Percentiles rank a stretch among this genome's conserved stretches.
phyloP scores from a whole-genome alignment of 2,113 vertebrate genomes.

The Nycticorax nycticorax region DNA sequence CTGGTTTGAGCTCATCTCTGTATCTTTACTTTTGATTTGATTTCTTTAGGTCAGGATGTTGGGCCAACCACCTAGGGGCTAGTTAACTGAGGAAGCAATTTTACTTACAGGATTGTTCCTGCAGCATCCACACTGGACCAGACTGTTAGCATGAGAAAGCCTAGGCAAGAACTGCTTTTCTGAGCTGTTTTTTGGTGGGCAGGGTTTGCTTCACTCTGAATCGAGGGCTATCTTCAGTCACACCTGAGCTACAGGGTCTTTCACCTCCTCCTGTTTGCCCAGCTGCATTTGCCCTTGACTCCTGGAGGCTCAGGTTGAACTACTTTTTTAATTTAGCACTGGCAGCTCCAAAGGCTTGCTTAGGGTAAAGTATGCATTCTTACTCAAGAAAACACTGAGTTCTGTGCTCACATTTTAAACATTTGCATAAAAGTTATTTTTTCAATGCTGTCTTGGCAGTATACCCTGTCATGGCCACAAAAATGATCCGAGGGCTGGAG shows the following conservation, averaged over 20 bases:
- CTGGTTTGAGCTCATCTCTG: not conserved
- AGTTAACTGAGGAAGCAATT: not conserved
- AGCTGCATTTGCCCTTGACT: not conserved
- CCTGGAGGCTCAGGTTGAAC: not conserved
- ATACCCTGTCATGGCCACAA: not conserved
- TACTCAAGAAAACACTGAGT: not conserved
- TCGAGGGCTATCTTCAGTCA: not conserved
- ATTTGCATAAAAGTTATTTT: not conserved
- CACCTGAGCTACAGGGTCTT: not conserved
- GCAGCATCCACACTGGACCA: not conserved
- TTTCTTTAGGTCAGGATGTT: conserved; percentile 8
- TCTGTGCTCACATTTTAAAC: not conserved
- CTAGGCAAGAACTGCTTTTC: not conserved
- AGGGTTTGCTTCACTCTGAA: not conserved
- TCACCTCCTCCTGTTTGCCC: not conserved
- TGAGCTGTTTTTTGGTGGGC: not conserved
- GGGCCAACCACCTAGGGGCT: not conserved
- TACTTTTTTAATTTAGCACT: not conserved
- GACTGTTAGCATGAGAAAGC: not conserved
- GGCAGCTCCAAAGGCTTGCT: not conserved
- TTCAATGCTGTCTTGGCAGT: not conserved
- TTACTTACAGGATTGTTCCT: not conserved
- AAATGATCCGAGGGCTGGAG: not conserved
- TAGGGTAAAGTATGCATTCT: not conserved
- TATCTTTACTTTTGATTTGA: conserved; percentile 9